A percentile compares a stretch with the other conserved stretches of the same genome.
Conservation (phyloP, 2,113 vertebrate species). For the Callaeas wilsoni region DNA sequence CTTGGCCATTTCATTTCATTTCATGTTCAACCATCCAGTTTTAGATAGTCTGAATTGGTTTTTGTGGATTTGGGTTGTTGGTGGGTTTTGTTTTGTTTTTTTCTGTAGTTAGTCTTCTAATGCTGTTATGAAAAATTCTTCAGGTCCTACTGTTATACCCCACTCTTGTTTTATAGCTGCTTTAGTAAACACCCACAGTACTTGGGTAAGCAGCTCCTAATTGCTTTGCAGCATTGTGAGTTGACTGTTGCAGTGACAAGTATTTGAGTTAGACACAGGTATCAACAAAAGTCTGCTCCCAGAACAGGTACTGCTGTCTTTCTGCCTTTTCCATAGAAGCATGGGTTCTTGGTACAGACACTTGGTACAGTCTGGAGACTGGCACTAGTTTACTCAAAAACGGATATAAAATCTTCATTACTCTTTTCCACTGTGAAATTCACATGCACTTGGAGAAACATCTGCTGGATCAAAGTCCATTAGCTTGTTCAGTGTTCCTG, state of each 20-base stretch:
- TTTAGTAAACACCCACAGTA: not conserved
- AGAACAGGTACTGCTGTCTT: not conserved
- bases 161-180: not conserved
- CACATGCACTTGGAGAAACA: not conserved
- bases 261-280: not conserved
- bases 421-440: not conserved
- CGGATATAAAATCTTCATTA: not conserved
- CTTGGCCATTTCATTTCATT: not conserved
- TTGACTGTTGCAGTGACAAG: not conserved
- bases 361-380: not conserved
- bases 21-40: not conserved
- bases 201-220: not conserved
- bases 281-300: not conserved
- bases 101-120: not conserved
- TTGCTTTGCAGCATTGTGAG: not conserved
- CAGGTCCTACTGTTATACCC: not conserved
- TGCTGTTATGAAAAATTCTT: not conserved
- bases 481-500: not conserved
- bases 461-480: not conserved
- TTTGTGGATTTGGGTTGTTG: not conserved
- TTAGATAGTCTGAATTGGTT: not conserved
- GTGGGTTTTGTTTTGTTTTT: not conserved
- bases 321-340: not conserved
- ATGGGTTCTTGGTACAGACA: accelerated
- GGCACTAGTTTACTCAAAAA: not conserved